Conservation (phyloP, 2,888 invertebrate genomes). For the Rhopalosiphum nymphaeae region DNA sequence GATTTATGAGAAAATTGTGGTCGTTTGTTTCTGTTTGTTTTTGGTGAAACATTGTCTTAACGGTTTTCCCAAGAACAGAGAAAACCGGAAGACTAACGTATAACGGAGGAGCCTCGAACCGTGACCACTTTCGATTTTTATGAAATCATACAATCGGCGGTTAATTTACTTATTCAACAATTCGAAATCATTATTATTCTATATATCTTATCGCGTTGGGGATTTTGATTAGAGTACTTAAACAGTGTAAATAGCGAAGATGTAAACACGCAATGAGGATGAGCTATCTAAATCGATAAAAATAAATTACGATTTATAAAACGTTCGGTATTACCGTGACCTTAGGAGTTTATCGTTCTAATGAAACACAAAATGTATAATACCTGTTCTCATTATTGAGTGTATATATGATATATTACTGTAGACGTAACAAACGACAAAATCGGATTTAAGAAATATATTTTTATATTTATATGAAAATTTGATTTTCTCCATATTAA, state of each 20-base stretch:
- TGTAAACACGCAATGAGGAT: constrained; percentile 14
- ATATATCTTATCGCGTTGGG: background rate
- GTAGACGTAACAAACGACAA: background rate
- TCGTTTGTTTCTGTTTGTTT: background rate
- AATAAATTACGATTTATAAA: background rate
- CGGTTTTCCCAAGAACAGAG: constrained; percentile 53
- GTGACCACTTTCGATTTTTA: constrained; percentile 64
- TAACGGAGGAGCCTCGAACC: constrained; percentile 50
- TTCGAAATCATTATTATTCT: constrained; percentile 26
- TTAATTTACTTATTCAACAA: constrained; percentile 22
- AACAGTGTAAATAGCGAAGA: constrained; percentile 14
- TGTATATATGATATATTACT: background rate
- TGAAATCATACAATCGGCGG: constrained; percentile 21
- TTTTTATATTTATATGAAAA: background rate
- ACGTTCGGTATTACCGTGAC: constrained; percentile 42
- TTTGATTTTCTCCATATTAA: background rate
- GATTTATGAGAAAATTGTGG: constrained; percentile 22
- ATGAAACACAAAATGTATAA: no score
- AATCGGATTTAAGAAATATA: background rate
- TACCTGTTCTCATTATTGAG: background rate
- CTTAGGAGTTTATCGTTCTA: constrained; percentile 47
- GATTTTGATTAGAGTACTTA: constrained; percentile 20
- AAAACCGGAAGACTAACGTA: constrained; percentile 58
- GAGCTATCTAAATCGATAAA: constrained; percentile 30
- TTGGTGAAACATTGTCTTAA: constrained; percentile 51